Conservation (phyloP, 2,113 vertebrate genomes). For the Paralichthys olivaceus region DNA sequence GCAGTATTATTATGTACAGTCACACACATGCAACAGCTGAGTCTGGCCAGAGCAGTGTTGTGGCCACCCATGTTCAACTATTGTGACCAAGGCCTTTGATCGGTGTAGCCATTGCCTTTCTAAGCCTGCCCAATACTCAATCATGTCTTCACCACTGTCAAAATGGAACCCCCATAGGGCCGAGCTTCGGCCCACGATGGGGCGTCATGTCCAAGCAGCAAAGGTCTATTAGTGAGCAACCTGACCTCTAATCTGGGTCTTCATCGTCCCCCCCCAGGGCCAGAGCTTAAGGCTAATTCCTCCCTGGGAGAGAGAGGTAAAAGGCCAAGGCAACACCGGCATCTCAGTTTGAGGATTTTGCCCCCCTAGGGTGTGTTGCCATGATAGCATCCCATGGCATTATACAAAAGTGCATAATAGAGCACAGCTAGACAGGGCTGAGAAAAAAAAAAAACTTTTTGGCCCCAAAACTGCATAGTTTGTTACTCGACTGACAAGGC, state of each 20-base stretch:
- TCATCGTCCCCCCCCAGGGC: constrained; percentile 47
- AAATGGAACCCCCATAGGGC: constrained; percentile 51
- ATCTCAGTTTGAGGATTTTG: constrained; percentile 40
- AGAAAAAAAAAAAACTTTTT: constrained; percentile 62
- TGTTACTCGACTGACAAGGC: constrained; percentile 69
- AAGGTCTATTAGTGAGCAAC: constrained; percentile 65
- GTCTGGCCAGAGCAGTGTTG: constrained; percentile 4
- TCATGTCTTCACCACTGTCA: constrained; percentile 56
- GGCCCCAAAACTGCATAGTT: constrained; percentile 64
- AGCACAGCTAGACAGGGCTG: constrained; percentile 61
- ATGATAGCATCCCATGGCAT: constrained; percentile 63
- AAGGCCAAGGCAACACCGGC: constrained; percentile 50
- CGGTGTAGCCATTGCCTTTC: constrained; percentile 53
- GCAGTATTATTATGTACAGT: neutral
- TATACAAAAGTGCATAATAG: constrained; percentile 73
- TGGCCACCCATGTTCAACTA: constrained; percentile 59
- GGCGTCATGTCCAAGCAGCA: constrained; percentile 66
- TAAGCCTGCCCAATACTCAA: constrained; percentile 47
- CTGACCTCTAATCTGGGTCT: constrained; percentile 74
- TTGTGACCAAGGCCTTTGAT: constrained; percentile 47
- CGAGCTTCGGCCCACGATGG: constrained; percentile 62
- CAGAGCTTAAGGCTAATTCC: constrained; percentile 50
- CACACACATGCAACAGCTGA: neutral
- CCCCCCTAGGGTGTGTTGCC: constrained; percentile 62
- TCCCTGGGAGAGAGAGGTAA: constrained; percentile 53